Conservation (phyloP, 1,140 invertebrate species). For the Drosophila oshimai region DNA sequence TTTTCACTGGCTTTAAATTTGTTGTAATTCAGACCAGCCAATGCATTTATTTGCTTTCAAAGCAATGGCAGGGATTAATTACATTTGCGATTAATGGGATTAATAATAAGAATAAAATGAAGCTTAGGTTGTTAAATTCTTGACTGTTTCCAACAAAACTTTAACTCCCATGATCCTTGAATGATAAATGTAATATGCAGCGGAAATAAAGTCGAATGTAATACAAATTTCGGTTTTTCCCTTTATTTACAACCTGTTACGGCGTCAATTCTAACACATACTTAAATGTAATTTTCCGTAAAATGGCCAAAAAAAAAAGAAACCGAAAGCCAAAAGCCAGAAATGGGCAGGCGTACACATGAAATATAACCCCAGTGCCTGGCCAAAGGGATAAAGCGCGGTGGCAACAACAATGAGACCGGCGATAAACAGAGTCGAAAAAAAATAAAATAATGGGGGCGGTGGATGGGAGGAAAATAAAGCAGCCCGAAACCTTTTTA, state of each 20-base stretch:
- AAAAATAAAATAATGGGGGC: constrained; percentile 33
- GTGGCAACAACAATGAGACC: constrained; percentile 25
- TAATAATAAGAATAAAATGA: background rate
- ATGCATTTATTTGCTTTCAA: constrained; percentile 1
- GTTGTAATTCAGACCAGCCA: background rate
- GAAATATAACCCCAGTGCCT: constrained; percentile 51
- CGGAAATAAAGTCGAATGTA: constrained; percentile 45
- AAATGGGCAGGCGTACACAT: constrained; percentile 24
- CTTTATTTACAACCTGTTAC: constrained; percentile 78
- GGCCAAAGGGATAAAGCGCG: constrained; percentile 71
- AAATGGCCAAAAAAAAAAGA: constrained; percentile 52
- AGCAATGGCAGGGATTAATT: constrained; percentile 47
- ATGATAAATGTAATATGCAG: constrained; percentile 13
- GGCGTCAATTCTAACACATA: constrained; percentile 77
- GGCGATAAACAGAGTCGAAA: constrained; percentile 51
- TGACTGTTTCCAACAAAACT: background rate
- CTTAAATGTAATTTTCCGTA: constrained; percentile 78
- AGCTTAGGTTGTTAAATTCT: background rate
- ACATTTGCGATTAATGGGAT: constrained; percentile 14
- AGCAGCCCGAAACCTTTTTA: constrained; percentile 64
- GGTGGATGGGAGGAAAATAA: constrained; percentile 23
- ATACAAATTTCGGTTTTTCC: constrained; percentile 34
- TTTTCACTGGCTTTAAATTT: constrained; percentile 26
- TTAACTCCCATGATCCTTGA: background rate
- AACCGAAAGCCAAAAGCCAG: constrained; percentile 52